These are phyloP conservation scores for Aleiodes leptofemur DNA, from an alignment of 2,888 invertebrate genomes.

Conservation along the genomic window DNA sequence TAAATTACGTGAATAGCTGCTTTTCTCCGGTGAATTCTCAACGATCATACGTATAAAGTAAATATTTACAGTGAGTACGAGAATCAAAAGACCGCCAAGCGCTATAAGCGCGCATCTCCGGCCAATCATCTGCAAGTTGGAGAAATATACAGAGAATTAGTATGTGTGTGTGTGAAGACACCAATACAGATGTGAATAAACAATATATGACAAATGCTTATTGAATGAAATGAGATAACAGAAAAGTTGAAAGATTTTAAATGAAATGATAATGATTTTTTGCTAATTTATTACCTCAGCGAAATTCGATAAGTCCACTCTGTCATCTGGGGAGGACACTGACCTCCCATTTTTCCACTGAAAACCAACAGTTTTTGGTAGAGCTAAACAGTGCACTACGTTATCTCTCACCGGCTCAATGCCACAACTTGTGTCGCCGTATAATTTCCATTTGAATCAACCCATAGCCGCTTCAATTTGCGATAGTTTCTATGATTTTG, in stretches of 20 bases:
- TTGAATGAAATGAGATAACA: background rate
- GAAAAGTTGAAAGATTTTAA: too few species aligned
- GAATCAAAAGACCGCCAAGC: constrained; percentile 69
- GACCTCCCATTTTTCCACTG: constrained; percentile 25
- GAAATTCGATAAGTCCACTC: constrained; percentile 1
- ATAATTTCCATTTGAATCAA: constrained; percentile 14
- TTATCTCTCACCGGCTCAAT: background rate
- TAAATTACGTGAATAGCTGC: constrained; percentile 55
- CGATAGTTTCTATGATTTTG: too few species aligned
- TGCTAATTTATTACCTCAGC: constrained; percentile 11
- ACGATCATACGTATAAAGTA: constrained; percentile 73
- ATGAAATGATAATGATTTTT: background rate
- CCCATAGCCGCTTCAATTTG: background rate
- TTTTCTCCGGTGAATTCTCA: constrained; percentile 68
- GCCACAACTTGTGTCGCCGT: constrained; percentile 20
- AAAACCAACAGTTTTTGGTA: background rate
- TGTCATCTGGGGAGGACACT: constrained; percentile 12
- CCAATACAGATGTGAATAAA: background rate
- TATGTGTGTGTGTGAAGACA: background rate
- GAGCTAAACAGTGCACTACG: background rate
- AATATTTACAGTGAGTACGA: constrained; percentile 70
- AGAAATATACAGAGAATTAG: background rate
- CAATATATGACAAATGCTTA: background rate
- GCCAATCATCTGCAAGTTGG: constrained; percentile 70
- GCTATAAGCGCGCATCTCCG: constrained; percentile 70